A percentile compares a stretch with the other conserved stretches of the same genome.
phyloP scores from a whole-genome alignment of 1,140 invertebrate species.

The Aphelenchoides fujianensis region DNA sequence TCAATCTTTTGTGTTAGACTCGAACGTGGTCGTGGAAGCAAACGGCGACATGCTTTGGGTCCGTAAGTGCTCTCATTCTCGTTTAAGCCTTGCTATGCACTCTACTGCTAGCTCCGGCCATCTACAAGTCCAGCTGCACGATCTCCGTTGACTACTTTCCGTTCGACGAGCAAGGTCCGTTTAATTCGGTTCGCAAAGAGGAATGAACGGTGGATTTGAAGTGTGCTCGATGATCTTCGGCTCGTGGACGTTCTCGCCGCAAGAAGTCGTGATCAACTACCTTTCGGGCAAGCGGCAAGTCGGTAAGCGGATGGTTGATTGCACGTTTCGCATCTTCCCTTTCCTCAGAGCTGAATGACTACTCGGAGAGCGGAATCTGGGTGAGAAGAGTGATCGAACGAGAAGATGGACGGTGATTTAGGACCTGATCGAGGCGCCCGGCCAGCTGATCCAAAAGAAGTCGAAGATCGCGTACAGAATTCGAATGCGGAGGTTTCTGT shows the following conservation, averaged over 20 bases:
- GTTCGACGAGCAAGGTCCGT: conserved; percentile 68
- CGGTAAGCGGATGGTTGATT: conserved; percentile 73
- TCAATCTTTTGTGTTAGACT: no score
- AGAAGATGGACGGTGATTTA: no score
- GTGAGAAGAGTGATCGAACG: no score
- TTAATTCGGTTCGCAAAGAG: conserved; percentile 14
- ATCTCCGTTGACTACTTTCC: conserved; percentile 85
- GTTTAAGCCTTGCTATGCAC: no score
- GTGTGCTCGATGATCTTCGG: conserved; percentile 98
- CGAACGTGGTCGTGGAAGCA: conserved; percentile 84
- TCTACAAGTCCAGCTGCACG: conserved; percentile 82
- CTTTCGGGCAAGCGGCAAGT: conserved; percentile 66
- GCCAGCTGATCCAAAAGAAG: conserved; percentile 67
- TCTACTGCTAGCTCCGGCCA: conserved; percentile 95
- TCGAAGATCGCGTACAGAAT: conserved; percentile 59
- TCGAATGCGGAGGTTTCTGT: conserved; percentile 53
- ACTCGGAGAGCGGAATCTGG: conserved; percentile 88
- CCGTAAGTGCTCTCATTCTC: background rate
- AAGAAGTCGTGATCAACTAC: conserved; percentile 48
- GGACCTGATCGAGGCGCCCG: conserved; percentile 95
- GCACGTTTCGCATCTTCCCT: no score
- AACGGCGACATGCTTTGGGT: conserved; percentile 75
- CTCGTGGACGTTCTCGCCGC: conserved; percentile 87
- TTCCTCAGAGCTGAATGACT: conserved; percentile 93
- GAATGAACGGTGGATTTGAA: conserved; percentile 68